Conservation (phyloP, 2,888 invertebrate species). For the Gastrophysa polygoni region DNA sequence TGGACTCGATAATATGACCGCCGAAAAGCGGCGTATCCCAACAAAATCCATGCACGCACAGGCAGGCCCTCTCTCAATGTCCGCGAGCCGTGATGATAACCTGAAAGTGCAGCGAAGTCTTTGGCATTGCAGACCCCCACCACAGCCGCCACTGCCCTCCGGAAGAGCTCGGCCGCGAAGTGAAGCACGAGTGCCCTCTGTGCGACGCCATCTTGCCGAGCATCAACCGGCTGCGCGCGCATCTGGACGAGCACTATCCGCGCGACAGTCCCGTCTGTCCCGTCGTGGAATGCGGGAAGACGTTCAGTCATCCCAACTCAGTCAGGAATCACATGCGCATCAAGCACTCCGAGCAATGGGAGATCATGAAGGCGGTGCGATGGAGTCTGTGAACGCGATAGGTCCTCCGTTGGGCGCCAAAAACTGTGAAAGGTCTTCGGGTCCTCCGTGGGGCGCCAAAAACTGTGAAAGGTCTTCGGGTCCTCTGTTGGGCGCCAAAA, state of each 20-base stretch:
- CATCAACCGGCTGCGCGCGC: constrained; percentile 71
- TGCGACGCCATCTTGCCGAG: constrained; percentile 72
- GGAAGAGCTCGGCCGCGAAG: constrained; percentile 40
- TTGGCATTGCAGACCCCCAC: constrained; percentile 65
- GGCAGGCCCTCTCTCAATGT: too few relatives aligned
- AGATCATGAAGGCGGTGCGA: constrained; percentile 80
- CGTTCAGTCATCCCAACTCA: constrained; percentile 84
- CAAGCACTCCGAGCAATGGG: constrained; percentile 83
- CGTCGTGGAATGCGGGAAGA: constrained; percentile 74
- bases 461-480: too few relatives aligned
- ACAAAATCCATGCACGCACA: too few relatives aligned
- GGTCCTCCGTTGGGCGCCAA: too few relatives aligned
- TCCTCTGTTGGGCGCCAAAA: too few relatives aligned
- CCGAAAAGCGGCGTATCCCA: too few relatives aligned
- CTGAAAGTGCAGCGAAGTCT: constrained; percentile 55
- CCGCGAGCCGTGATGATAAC: constrained; percentile 39
- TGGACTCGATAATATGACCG: too few relatives aligned
- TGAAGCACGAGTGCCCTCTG: constrained; percentile 71
- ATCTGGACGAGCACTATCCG: constrained; percentile 83
- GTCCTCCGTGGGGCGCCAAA: too few relatives aligned
- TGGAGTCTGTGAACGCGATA: constrained; percentile 64
- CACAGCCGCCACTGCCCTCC: not conserved
- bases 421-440: too few relatives aligned
- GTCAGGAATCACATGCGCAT: constrained; percentile 87
- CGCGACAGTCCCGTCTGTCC: constrained; percentile 84